Evolutionary conservation across 2,113 vertebrate genomes (phyloP).

Genomic region (Myrmophylax atrothorax): DNA sequence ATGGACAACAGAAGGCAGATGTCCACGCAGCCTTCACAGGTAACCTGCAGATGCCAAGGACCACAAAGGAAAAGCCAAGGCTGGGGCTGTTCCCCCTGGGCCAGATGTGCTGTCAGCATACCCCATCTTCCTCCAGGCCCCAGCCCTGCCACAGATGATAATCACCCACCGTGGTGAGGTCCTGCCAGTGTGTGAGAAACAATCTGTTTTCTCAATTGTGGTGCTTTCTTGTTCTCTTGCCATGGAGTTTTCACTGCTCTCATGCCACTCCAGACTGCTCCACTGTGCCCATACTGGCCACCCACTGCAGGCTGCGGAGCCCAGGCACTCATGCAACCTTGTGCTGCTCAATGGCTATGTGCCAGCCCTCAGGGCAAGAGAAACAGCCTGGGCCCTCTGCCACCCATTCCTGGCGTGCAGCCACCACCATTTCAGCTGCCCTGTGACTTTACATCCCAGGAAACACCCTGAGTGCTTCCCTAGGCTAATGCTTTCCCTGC

Average conservation of each 20-base stretch:
- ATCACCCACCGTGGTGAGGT: fast-evolving
- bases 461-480: background rate
- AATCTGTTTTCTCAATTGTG: background rate
- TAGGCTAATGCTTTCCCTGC: background rate
- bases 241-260: background rate
- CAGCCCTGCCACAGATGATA: background rate
- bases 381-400: background rate
- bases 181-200: background rate
- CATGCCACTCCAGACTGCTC: background rate
- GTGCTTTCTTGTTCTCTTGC: background rate
- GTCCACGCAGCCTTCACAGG: background rate
- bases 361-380: background rate
- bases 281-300: fast-evolving
- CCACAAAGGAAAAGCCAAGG: background rate
- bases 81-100: background rate
- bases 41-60: background rate
- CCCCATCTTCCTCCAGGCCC: background rate
- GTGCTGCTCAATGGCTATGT: background rate
- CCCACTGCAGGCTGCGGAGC: background rate
- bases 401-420: fast-evolving
- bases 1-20: background rate
- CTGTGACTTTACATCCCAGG: background rate
- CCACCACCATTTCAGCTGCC: background rate
- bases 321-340: background rate
- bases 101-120: background rate